Percentiles rank a stretch among this genome's conserved stretches.
Conservation (phyloP, 2,888 invertebrate genomes). For the Diarsia brunnea region DNA sequence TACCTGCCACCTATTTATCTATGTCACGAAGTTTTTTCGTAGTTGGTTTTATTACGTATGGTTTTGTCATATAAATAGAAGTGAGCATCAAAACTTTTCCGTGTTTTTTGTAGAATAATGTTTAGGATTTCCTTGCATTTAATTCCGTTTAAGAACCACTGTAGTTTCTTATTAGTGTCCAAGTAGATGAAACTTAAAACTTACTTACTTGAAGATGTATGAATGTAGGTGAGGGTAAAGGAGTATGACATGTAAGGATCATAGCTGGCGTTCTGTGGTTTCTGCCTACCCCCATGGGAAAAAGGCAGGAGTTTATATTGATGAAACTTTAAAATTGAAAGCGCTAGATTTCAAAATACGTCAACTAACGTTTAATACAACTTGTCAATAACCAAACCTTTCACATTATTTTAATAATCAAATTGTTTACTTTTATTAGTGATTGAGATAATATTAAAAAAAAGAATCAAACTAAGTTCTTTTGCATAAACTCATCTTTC, state of each 20-base stretch:
- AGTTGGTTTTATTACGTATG: neutral
- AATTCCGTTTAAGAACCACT: neutral
- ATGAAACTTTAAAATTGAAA: neutral
- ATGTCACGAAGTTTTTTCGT: conserved; percentile 4
- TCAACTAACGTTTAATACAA: neutral
- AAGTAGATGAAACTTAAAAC: neutral
- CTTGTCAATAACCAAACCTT: too few relatives aligned
- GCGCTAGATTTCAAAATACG: neutral
- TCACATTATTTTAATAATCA: neutral
- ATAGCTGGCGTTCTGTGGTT: too few relatives aligned
- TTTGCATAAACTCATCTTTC: neutral
- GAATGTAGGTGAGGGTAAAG: too few relatives aligned
- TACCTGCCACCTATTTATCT: conserved; percentile 41
- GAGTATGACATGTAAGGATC: too few relatives aligned
- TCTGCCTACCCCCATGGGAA: too few relatives aligned
- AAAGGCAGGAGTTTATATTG: too few relatives aligned
- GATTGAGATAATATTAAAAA: too few relatives aligned
- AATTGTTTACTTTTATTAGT: neutral
- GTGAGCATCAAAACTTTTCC: neutral
- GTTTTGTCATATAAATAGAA: neutral
- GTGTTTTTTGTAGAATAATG: neutral
- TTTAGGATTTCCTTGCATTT: neutral
- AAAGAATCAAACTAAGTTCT: neutral
- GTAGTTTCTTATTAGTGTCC: neutral
- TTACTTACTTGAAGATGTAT: too few relatives aligned